Conservation (phyloP, 1,140 invertebrate species). For the Drosophila kurseongensis region DNA sequence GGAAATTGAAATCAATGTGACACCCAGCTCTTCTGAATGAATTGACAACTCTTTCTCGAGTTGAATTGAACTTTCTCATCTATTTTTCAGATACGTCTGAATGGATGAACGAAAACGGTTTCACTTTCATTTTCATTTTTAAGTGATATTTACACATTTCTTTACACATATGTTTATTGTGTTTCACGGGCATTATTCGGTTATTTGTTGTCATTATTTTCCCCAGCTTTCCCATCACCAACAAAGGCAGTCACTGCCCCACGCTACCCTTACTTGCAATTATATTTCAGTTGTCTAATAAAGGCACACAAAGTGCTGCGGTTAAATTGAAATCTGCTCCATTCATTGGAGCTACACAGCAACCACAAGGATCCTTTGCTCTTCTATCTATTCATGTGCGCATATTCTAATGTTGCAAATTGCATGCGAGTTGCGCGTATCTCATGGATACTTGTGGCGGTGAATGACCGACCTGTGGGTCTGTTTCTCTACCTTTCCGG, state of each 20-base stretch:
- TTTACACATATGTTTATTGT: conserved; percentile 36
- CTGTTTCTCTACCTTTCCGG: conserved; percentile 16
- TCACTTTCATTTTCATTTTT: conserved; percentile 50
- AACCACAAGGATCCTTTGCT: conserved; percentile 3
- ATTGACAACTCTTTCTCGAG: conserved; percentile 35
- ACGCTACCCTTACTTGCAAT: conserved; percentile 35
- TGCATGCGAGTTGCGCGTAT: conserved; percentile 44
- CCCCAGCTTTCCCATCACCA: conserved; percentile 38
- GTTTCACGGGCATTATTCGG: conserved; percentile 43
- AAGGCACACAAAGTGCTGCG: conserved; percentile 22
- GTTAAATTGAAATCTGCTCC: conserved; percentile 40
- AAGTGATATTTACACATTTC: conserved; percentile 54
- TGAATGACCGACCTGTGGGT: conserved; percentile 47
- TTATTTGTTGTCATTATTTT: conserved; percentile 54
- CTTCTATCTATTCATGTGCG: conserved; percentile 31
- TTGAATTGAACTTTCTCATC: conserved; percentile 38
- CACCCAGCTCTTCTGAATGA: conserved; percentile 28
- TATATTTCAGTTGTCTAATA: conserved; percentile 53
- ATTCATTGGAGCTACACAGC: conserved; percentile 32
- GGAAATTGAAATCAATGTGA: conserved; percentile 24
- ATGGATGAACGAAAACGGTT: conserved; percentile 47
- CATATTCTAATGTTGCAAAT: conserved; percentile 49
- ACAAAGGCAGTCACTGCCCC: conserved; percentile 2
- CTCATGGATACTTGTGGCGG: conserved; percentile 41
- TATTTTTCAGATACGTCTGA: conserved; percentile 20